A percentile compares a stretch with the other conserved stretches of the same genome.
Conservation (phyloP, 2,888 invertebrate genomes). For the Trissolcus brochymenae region DNA sequence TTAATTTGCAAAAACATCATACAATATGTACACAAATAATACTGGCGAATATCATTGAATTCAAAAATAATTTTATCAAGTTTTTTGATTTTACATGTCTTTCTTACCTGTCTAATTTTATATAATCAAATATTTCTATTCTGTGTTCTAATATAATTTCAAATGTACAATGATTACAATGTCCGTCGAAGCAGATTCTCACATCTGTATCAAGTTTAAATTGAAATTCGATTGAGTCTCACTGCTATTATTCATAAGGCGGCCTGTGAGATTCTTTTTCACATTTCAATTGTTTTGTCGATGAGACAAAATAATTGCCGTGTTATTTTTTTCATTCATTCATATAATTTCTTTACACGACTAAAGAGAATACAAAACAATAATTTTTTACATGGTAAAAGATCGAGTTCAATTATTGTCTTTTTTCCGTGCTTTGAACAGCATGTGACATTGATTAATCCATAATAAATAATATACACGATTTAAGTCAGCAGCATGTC, state of each 20-base stretch:
- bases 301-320: background rate
- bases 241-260: conserved; percentile 45
- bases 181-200: conserved; percentile 14
- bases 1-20: conserved; percentile 14
- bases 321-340: conserved; percentile 13
- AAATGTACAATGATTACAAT: conserved; percentile 49
- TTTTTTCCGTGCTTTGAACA: conserved; percentile 22
- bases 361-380: conserved; percentile 16
- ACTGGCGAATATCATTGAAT: conserved; percentile 20
- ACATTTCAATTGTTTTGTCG: background rate
- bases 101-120: conserved; percentile 24
- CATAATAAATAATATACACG: conserved; percentile 1
- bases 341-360: conserved; percentile 22
- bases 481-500: conserved; percentile 14
- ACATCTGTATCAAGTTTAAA: conserved; percentile 15
- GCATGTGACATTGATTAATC: background rate
- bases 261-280: conserved; percentile 36
- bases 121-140: conserved; percentile 49
- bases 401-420: conserved; percentile 47
- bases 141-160: conserved; percentile 24
- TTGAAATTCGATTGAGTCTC: conserved; percentile 20
- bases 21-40: conserved; percentile 26
- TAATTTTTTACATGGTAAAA: conserved; percentile 10
- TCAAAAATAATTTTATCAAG: conserved; percentile 38
- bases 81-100: conserved; percentile 20